These are phyloP conservation scores for Chaetura pelagica DNA, from an alignment of 2,113 vertebrate genomes.

Conservation along the genomic window DNA sequence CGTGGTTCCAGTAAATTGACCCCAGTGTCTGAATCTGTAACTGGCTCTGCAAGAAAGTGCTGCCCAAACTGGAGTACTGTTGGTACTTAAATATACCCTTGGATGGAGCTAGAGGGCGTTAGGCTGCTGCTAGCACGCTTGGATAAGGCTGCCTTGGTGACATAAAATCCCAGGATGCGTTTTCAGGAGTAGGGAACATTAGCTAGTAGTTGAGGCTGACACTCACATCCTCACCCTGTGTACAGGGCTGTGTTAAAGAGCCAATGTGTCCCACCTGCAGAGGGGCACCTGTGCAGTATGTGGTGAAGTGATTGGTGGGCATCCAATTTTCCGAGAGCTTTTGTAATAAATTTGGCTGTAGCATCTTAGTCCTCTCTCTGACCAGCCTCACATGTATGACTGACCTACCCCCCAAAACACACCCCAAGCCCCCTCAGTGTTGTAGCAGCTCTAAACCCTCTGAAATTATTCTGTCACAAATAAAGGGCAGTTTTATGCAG, in stretches of 20 bases:
- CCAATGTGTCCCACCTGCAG: background rate
- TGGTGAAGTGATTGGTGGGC: background rate
- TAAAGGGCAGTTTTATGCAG: background rate
- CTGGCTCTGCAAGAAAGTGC: background rate
- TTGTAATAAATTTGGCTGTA: background rate
- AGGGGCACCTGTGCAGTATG: background rate
- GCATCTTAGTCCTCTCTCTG: background rate
- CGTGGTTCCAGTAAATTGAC: background rate
- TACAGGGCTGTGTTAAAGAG: fast-evolving
- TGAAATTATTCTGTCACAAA: background rate
- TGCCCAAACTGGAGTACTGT: background rate
- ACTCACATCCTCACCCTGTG: fast-evolving
- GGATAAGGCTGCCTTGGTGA: background rate
- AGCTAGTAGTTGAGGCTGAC: background rate
- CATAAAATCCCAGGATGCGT: fast-evolving
- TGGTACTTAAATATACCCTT: background rate
- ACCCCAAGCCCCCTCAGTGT: fast-evolving
- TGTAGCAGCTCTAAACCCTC: background rate
- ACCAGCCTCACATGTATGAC: background rate
- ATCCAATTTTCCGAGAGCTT: background rate
- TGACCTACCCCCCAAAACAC: background rate
- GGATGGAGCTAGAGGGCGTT: slow-evolving; percentile 40
- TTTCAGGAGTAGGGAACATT: background rate
- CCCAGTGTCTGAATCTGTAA: fast-evolving
- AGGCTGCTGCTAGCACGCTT: background rate